Evolutionary conservation across 92 coral and sea anemone genomes (phyloP).

Genomic region (Porites cylindrica): DNA sequence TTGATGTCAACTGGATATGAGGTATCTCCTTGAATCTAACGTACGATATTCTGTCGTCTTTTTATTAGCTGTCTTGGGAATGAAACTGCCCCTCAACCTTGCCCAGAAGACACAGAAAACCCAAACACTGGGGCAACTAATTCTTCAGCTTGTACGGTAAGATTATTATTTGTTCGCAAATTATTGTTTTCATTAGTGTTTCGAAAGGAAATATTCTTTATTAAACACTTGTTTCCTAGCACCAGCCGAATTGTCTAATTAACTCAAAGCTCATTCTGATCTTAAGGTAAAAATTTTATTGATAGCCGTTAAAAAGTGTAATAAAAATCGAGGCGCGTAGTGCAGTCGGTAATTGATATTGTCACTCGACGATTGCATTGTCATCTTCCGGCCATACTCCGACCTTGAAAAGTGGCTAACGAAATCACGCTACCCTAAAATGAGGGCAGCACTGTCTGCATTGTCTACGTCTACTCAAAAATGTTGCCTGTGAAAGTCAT

Average conservation of each 20-base stretch:
- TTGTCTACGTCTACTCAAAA: too few species aligned
- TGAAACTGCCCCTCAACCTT: slow-evolving; percentile 80
- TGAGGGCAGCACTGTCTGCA: too few species aligned
- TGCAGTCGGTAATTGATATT: not conserved
- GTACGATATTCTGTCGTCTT: slow-evolving; percentile 1
- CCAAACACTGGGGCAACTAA: slow-evolving; percentile 70
- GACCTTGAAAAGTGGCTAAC: not conserved
- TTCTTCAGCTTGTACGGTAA: slow-evolving; percentile 81
- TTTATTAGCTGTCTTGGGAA: slow-evolving; percentile 85
- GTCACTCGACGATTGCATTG: not conserved
- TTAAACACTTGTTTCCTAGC: not conserved
- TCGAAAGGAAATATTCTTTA: not conserved
- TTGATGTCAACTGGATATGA: slow-evolving; percentile 30
- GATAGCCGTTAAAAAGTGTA: too few species aligned
- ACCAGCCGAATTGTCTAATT: not conserved
- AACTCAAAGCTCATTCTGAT: not conserved
- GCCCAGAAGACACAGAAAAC: slow-evolving; percentile 82
- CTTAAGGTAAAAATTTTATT: not conserved
- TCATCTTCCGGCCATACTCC: not conserved
- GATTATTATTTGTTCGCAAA: slow-evolving; percentile 13
- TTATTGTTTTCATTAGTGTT: not conserved
- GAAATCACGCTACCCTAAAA: not conserved
- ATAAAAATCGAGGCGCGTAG: not conserved
- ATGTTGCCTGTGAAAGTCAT: too few species aligned
- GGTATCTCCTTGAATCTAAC: slow-evolving; percentile 8